phyloP scores from a whole-genome alignment of 2,113 vertebrate genomes.

The Irena cyanogastra region DNA sequence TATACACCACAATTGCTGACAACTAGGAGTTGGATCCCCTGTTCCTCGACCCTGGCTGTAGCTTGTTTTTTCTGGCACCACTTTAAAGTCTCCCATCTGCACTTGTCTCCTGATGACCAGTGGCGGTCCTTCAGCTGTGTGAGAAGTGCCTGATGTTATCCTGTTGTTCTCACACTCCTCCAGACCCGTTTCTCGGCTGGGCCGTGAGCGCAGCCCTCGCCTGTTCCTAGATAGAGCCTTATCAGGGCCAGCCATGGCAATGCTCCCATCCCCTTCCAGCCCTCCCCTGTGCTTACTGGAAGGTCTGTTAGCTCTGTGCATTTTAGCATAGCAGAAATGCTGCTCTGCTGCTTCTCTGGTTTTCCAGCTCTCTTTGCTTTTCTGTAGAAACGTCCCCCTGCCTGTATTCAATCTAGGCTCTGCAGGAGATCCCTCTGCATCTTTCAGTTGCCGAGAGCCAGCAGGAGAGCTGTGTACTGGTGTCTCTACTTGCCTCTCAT shows the following conservation, averaged over 20 bases:
- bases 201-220: not conserved
- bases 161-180: conserved; percentile 28
- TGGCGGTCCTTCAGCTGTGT: not conserved
- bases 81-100: conserved; percentile 33
- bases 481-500: not conserved
- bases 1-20: conserved; percentile 55
- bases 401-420: not conserved
- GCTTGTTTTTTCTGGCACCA: conserved; percentile 54
- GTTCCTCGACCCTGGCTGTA: conserved; percentile 39
- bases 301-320: not conserved
- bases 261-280: not conserved
- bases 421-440: not conserved
- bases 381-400: not conserved
- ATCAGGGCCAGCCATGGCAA: not conserved
- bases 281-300: not conserved
- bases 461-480: not conserved
- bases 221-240: conserved; percentile 38
- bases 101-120: conserved; percentile 4
- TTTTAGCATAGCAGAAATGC: fast-evolving
- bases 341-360: not conserved
- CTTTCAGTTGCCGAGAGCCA: not conserved
- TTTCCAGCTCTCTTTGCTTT: not conserved
- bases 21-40: conserved; percentile 44
- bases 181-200: fast-evolving
- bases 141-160: conserved; percentile 30